Evolutionary conservation across 2,888 invertebrate genomes (phyloP), one percentile per base, ranked within the genome.

Genomic region (Parnassius mnemosyne): DNA sequence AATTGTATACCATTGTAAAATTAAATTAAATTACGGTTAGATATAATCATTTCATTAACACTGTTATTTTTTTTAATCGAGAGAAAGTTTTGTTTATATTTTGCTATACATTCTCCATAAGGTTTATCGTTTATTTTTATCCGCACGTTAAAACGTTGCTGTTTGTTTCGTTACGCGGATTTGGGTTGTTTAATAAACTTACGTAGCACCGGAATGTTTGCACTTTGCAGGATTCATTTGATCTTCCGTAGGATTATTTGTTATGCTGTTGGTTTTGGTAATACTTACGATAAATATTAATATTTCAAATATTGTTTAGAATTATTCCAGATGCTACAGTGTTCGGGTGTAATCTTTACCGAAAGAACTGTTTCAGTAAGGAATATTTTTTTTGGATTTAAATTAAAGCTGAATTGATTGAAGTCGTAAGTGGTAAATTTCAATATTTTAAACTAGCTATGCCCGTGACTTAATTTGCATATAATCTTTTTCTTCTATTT

Each of bases 151-250:
- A 56, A 60, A 64, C 63, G 62, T 50, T 56, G 57, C 53, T 59
- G 55, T 57, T 60, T 60, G 61, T 67, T 60, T 66, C 68, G 67
- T 66, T 68, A 69, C 13, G 57, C 57, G 60, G 61, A 68, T 68
- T 66, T 62, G 57, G 52, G 50, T 52, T 60, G 34, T 57, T 46
- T 60, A 57, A 46, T 50, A 34, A 47, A 46, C 46, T 12, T 11
- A 12, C n/a, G 10, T 25, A 53, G 16, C 49, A 20, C 7, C 41
- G 49, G 56, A 43, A 53, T 57, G 20, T 43, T 53, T 55, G 50
- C 54, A 53, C 11, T 62, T 53, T 46, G 49, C 57, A 41, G 11
- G 44, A 52, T 43, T n/a, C 10, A 41, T 13, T 49, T 49, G 49
- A 2, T 49, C 16, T 12, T 16, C 25, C 41, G 10, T n/a, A 49